A percentile compares a stretch with the other conserved stretches of the same genome.
Evolutionary conservation across 2,888 invertebrate species (phyloP).

Genomic region (Noctua fimbriata): DNA sequence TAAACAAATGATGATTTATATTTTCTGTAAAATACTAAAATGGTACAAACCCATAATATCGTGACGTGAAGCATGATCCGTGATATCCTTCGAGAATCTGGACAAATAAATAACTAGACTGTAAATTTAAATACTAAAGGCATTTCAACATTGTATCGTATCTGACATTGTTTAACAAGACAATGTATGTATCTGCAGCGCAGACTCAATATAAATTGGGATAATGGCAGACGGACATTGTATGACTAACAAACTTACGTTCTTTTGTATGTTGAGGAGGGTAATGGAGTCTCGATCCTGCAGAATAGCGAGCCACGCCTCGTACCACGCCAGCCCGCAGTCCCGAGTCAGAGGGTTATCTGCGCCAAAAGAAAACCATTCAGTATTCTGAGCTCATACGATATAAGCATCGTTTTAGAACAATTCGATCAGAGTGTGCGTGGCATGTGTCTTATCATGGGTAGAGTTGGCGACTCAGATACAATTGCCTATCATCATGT

Average conservation of each 20-base stretch:
- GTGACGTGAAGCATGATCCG: constrained; percentile 14
- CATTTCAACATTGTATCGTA: not conserved
- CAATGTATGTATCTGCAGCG: too few relatives aligned
- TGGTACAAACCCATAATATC: constrained; percentile 94
- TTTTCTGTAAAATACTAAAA: not conserved
- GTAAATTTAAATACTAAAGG: too few relatives aligned
- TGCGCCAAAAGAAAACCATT: constrained; percentile 78
- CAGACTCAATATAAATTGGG: too few relatives aligned
- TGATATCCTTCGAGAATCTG: constrained; percentile 28
- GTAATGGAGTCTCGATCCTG: constrained; percentile 92
- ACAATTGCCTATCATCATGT: not conserved
- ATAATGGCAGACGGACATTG: too few relatives aligned
- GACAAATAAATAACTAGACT: not conserved
- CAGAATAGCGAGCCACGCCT: constrained; percentile 94
- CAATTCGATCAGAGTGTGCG: not conserved
- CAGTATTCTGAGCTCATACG: not conserved
- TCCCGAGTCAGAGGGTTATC: constrained; percentile 97
- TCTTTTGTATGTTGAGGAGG: too few relatives aligned
- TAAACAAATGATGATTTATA: not conserved
- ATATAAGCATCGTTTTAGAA: not conserved
- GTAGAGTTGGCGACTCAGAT: not conserved
- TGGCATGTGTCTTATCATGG: too few relatives aligned
- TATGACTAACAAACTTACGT: too few relatives aligned
- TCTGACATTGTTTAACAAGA: too few relatives aligned
- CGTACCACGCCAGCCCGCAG: constrained; percentile 97